Base-by-base conservation (phyloP, 2,888 invertebrate species). In the Atrina japonica region DNA sequence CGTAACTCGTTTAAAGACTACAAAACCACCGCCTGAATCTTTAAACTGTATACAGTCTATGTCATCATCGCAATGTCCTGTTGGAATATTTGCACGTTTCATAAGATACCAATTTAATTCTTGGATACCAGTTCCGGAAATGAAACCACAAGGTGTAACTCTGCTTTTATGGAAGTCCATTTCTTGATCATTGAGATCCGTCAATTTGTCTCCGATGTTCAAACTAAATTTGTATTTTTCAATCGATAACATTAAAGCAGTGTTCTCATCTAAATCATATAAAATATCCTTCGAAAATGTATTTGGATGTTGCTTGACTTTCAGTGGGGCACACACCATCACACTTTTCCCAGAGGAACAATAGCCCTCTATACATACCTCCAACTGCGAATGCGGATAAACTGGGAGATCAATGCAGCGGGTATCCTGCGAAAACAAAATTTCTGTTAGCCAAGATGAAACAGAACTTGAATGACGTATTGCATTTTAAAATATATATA, bases 41-140 rank as follows among this genome's bases (percentile, higher is more conserved):
- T n/a, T 49, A 45, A 65, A 35, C 2, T 23, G 3, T 21, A 69
- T 9, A 58, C 76, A 77, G 1, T 53, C 52, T 7, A 53, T 49
- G 3, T 61, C 50, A 3, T 58, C 30, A 7, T 47, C 21, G 53
- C 74, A 74, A 11, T 18, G 3, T 11, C 6, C 5, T 11, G 14
- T 9, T 18, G 74, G 69, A 23, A 74, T n/a, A n/a, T 45, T 21
- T 30, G 50, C 35, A 14, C 45, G 16, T 45, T 60, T 65, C 63
- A 71, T 72, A 0, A 79, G 65, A 63, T 53, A 74, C 79, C 79
- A 79, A 0, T 49, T 63, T 9, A 77, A 60, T 14, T 45, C 29
- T 14, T 60, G 43, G 1, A 72, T 69, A 2, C 52, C 35, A 52
- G 53, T 52, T 11, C 71, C 70, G 2, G 68, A 11, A 7, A 79